Conservation (phyloP, 2,888 invertebrate species). For the Biston stratarius region DNA sequence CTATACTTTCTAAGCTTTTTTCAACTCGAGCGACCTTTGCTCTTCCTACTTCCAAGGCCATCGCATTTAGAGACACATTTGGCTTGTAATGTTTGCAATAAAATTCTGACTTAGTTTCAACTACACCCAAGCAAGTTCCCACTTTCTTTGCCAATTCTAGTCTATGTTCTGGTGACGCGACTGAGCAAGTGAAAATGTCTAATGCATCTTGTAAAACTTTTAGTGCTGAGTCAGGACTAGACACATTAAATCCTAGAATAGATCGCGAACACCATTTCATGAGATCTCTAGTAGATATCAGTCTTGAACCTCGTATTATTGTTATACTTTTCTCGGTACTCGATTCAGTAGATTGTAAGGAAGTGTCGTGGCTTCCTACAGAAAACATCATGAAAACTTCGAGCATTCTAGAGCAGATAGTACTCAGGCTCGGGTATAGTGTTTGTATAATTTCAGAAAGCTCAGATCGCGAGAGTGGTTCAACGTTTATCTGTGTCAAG, state of each 20-base stretch:
- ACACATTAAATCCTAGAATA: constrained; percentile 90
- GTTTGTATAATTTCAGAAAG: constrained; percentile 90
- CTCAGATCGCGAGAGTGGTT: constrained; percentile 92
- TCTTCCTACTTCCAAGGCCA: constrained; percentile 90
- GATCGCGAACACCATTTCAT: constrained; percentile 96
- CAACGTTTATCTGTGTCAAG: constrained; percentile 92
- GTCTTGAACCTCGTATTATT: constrained; percentile 84
- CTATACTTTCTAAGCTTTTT: constrained; percentile 69
- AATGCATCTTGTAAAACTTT: constrained; percentile 95
- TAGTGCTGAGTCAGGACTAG: constrained; percentile 89
- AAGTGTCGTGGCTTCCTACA: constrained; percentile 88
- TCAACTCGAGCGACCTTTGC: constrained; percentile 82
- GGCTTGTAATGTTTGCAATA: constrained; percentile 94
- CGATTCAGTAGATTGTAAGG: constrained; percentile 71
- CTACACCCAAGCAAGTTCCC: constrained; percentile 93
- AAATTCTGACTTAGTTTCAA: constrained; percentile 93
- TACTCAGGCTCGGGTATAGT: constrained; percentile 90
- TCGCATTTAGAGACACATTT: constrained; percentile 86
- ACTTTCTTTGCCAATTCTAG: constrained; percentile 90
- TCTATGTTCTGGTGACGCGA: constrained; percentile 88
- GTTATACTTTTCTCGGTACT: constrained; percentile 58
- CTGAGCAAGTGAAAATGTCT: constrained; percentile 95
- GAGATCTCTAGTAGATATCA: constrained; percentile 94
- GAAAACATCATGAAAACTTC: constrained; percentile 94
- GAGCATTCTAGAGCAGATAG: constrained; percentile 91